Evolutionary conservation across 2,797 vertebrate genomes (phyloP).

Genomic region (Masticophis lateralis): DNA sequence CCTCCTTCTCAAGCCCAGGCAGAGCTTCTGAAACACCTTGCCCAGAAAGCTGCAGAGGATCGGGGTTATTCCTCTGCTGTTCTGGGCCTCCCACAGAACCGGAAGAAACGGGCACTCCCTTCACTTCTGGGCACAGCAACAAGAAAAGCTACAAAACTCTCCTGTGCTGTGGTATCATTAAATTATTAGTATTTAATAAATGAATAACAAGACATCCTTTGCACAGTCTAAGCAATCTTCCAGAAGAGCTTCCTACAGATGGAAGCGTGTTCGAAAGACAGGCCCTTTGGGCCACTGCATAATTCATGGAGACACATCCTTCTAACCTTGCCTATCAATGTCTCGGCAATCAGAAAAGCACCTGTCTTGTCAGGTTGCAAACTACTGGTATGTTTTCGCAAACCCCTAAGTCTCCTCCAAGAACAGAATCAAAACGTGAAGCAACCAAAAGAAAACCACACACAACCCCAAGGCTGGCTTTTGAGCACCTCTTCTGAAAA

Average conservation of each 20-base stretch:
- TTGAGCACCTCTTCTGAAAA: background rate
- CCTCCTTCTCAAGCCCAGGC: background rate
- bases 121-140: background rate
- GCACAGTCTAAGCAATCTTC: background rate
- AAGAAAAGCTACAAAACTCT: background rate
- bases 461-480: background rate
- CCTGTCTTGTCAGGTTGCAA: background rate
- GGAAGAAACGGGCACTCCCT: background rate
- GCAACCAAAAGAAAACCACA: background rate
- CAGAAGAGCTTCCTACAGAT: background rate
- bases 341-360: background rate
- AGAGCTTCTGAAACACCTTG: too few relatives aligned
- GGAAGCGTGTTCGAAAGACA: background rate
- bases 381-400: background rate
- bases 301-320: background rate
- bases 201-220: background rate
- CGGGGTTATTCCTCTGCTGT: background rate
- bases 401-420: background rate
- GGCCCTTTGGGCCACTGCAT: background rate
- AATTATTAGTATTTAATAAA: background rate
- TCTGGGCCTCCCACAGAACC: background rate
- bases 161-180: background rate
- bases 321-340: background rate
- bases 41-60: too few relatives aligned
- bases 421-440: background rate